Percentiles rank a stretch among this genome's conserved stretches.
These are phyloP conservation scores for Folsomia manolachei DNA, from an alignment of 2,888 invertebrate species.

Conservation along the genomic window DNA sequence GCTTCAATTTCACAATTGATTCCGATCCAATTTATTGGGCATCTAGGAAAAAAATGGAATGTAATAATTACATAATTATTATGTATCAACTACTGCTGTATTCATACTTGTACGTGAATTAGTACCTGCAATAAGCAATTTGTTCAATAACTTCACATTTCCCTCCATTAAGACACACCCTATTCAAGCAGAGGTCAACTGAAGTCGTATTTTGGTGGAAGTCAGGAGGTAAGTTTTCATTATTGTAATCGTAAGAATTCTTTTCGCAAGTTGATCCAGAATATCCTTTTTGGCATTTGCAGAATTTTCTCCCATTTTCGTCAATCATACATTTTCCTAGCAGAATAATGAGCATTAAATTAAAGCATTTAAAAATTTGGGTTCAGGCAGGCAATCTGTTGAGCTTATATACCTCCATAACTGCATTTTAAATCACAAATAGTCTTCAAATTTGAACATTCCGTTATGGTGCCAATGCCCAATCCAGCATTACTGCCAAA, in stretches of 20 bases:
- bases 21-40: conserved; percentile 61
- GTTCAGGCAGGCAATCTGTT: conserved; percentile 59
- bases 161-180: conserved; percentile 60
- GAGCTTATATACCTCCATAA: conserved; percentile 22
- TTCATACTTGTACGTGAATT: no score
- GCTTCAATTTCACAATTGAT: conserved; percentile 61
- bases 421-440: conserved; percentile 35
- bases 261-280: conserved; percentile 59
- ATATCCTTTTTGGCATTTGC: conserved; percentile 60
- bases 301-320: conserved; percentile 50
- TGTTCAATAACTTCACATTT: conserved; percentile 58
- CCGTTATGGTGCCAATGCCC: background rate
- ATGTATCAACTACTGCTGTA: no score
- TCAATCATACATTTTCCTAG: conserved; percentile 62
- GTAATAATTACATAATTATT: no score
- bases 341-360: no score
- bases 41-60: no score
- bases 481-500: background rate
- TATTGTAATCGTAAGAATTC: conserved; percentile 56
- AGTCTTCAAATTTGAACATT: conserved; percentile 45
- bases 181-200: background rate
- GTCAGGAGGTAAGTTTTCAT: conserved; percentile 23
- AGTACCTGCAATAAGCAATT: conserved; percentile 58
- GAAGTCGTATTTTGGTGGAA: conserved; percentile 25
- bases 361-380: conserved; percentile 54